Conservation (phyloP, 1,140 invertebrate species). For the Colletes latitarsis region DNA sequence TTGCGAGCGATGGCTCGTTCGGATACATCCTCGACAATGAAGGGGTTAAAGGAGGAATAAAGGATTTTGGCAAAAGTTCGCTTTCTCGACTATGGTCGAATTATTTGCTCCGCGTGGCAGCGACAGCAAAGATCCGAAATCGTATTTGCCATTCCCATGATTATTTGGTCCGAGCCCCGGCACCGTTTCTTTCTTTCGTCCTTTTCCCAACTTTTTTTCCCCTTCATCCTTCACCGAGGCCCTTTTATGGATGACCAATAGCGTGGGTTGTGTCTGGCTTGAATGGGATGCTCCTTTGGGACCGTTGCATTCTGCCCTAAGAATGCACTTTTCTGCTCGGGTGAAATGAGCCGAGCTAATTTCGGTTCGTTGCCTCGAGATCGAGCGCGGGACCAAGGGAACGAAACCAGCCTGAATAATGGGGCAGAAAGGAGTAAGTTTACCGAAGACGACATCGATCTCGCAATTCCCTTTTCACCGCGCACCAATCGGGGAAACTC, state of each 20-base stretch:
- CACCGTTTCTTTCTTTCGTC: slow-evolving; percentile 37
- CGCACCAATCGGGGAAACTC: slow-evolving; percentile 12
- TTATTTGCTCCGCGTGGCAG: slow-evolving; percentile 63
- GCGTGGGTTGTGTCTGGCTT: slow-evolving; percentile 63
- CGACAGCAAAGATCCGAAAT: slow-evolving; percentile 65
- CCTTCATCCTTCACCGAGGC: slow-evolving; percentile 42
- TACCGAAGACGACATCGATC: slow-evolving; percentile 54
- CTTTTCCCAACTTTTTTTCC: not conserved
- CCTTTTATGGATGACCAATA: slow-evolving; percentile 74
- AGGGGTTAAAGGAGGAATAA: slow-evolving; percentile 42
- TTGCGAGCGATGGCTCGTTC: slow-evolving; percentile 16
- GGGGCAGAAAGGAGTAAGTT: slow-evolving; percentile 52
- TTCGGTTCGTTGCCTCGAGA: slow-evolving; percentile 63
- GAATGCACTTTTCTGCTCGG: slow-evolving; percentile 72
- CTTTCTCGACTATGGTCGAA: slow-evolving; percentile 57
- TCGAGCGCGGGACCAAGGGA: slow-evolving; percentile 7
- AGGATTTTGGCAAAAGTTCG: slow-evolving; percentile 72
- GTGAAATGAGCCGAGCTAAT: slow-evolving; percentile 78
- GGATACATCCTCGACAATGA: slow-evolving; percentile 20
- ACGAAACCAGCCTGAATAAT: slow-evolving; percentile 23
- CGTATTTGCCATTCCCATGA: slow-evolving; percentile 79
- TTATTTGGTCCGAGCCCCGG: slow-evolving; percentile 62
- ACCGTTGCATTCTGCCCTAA: slow-evolving; percentile 57
- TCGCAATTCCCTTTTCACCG: slow-evolving; percentile 23
- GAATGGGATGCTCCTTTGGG: slow-evolving; percentile 74